phyloP scores from a whole-genome alignment of 2,888 invertebrate genomes.

The Metopia argyrocephala region DNA sequence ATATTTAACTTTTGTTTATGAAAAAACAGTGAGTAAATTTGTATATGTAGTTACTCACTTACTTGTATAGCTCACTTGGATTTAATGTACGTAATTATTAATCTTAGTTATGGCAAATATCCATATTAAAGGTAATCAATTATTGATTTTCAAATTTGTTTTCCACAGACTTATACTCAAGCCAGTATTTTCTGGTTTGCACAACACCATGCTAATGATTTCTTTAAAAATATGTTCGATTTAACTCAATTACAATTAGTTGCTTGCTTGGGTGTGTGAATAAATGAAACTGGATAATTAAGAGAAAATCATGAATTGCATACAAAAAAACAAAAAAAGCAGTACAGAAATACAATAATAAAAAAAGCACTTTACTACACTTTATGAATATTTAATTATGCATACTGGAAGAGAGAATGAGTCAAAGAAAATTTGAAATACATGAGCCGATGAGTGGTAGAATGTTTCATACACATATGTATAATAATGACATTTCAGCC shows the following conservation, averaged over 20 bases:
- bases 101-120: not conserved
- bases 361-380: too few relatives aligned
- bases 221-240: not conserved
- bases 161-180: not conserved
- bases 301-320: conserved; percentile 24
- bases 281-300: not conserved
- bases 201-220: not conserved
- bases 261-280: not conserved
- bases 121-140: conserved; percentile 29
- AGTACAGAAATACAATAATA: too few relatives aligned
- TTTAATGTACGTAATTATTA: not conserved
- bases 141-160: conserved; percentile 12
- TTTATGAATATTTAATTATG: conserved; percentile 48
- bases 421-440: not conserved
- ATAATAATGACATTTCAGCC: too few relatives aligned
- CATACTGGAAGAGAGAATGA: not conserved
- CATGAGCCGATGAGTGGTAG: too few relatives aligned
- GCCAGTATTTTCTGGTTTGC: not conserved
- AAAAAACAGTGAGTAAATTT: too few relatives aligned
- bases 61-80: too few relatives aligned
- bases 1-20: too few relatives aligned
- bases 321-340: too few relatives aligned
- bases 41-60: too few relatives aligned
- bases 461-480: too few relatives aligned
- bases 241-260: not conserved